Evolutionary conservation across 2,888 invertebrate species (phyloP), one percentile per base, ranked within the genome.

Genomic region (Philopedon plagiatum): DNA sequence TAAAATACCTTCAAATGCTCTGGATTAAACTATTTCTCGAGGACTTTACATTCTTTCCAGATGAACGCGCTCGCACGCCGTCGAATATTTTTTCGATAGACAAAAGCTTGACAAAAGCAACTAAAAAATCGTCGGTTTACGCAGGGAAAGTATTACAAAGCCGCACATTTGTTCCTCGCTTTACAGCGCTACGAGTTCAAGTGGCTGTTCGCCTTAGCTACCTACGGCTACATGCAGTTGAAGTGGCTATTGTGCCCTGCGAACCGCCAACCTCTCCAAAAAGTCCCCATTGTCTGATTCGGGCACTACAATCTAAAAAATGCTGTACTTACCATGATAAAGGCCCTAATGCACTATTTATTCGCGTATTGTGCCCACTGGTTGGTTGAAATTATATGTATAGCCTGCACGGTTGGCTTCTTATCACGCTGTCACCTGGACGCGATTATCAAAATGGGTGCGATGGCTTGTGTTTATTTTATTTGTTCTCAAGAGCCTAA

Each of bases 291-390:
- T 80, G 80, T 80, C 78, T 77, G 77, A 75, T 67, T 70, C 75
- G 78, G 77, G 76, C 74, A 74, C 77, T 77, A 78, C 76, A 75
- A 77, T 79, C 76, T 77, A 79, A 80, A 79, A 80, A 78, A 78
- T 77, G 76, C 76, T 75, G 78, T 77, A 80, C 80, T 80, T 80
- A 79, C 80, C 79, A 75, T 78, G 78, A 80, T 80, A 81, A 81
- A 81, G 76, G 79, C 78, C 76, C 80, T 80, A 80, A 81, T 81
- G 80, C 79, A 80, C 81, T 79, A 80, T 81, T 81, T 80, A 80
- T 76, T 77, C 78, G 74, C 66, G 68, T 70, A 78, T 78, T 77
- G 78, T 78, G 75, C 61, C 13, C 67, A 60, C 65, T 60, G 60
- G 64, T 63, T 69, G 65, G 71, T 71, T 58, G 41, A 61, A 46